A percentile compares a stretch with the other conserved stretches of the same genome.
Conservation (phyloP, 1,140 invertebrate genomes). For the Drosophila nikananu region DNA sequence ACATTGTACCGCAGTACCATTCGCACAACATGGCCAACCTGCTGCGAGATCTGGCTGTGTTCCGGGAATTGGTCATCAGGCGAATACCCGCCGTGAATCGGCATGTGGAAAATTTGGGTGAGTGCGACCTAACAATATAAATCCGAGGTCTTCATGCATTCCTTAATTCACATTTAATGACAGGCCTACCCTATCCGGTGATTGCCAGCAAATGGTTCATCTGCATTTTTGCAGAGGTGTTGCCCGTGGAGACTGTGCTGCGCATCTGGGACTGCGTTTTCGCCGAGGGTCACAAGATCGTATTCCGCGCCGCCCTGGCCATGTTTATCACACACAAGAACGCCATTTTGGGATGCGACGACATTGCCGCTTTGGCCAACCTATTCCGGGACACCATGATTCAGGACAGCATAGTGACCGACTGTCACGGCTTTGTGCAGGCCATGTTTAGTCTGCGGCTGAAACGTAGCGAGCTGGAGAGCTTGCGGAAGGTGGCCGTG, state of each 20-base stretch:
- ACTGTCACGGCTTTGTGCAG: conserved; percentile 93
- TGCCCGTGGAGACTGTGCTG: conserved; percentile 96
- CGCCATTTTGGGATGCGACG: conserved; percentile 89
- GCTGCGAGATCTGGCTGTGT: conserved; percentile 94
- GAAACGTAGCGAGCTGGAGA: conserved; percentile 87
- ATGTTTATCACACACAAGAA: conserved; percentile 90
- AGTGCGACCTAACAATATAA: background rate
- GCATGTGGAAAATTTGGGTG: conserved; percentile 90
- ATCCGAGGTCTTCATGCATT: no score
- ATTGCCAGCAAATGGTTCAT: conserved; percentile 98
- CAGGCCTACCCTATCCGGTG: conserved; percentile 92
- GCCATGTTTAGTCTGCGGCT: conserved; percentile 90
- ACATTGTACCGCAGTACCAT: conserved; percentile 95
- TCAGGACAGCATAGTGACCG: conserved; percentile 88
- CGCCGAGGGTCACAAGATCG: conserved; percentile 94
- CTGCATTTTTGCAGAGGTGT: conserved; percentile 95
- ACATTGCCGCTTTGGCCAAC: conserved; percentile 90
- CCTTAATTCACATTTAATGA: background rate
- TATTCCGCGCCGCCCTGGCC: conserved; percentile 93
- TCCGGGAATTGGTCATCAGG: conserved; percentile 93
- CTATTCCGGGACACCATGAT: conserved; percentile 90
- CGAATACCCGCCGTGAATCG: conserved; percentile 92
- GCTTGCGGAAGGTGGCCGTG: conserved; percentile 86
- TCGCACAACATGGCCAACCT: conserved; percentile 94
- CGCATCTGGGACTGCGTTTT: conserved; percentile 98